Percentiles rank a stretch among this genome's conserved stretches.
Conservation (phyloP, 2,888 invertebrate genomes). For the Agrochola macilenta region DNA sequence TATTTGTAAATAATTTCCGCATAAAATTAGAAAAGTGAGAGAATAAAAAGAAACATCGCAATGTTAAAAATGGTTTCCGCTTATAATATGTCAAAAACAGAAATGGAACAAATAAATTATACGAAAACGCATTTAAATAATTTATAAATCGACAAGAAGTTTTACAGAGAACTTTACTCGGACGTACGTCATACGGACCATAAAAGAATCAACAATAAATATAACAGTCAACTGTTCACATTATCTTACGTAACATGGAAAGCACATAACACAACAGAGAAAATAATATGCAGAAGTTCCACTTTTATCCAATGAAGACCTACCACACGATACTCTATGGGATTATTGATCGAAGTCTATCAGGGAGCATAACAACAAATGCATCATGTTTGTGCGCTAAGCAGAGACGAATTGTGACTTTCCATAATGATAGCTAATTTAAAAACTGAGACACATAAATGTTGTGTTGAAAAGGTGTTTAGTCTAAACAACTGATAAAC, state of each 20-base stretch:
- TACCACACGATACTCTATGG: not conserved
- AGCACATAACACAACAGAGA: not conserved
- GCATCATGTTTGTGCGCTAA: not conserved
- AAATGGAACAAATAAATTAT: slow-evolving; percentile 5
- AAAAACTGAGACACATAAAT: too few species aligned
- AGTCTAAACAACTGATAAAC: too few species aligned
- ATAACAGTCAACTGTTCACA: slow-evolving; percentile 29
- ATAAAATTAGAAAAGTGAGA: not conserved
- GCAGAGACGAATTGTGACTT: too few species aligned
- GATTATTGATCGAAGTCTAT: too few species aligned
- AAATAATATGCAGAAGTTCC: slow-evolving; percentile 19
- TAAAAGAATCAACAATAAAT: slow-evolving; percentile 19
- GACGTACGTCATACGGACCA: slow-evolving; percentile 16
- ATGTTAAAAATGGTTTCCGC: slow-evolving; percentile 20
- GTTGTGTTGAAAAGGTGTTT: too few species aligned
- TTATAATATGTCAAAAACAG: not conserved
- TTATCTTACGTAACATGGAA: slow-evolving; percentile 15
- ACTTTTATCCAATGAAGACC: not conserved
- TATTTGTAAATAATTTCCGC: not conserved
- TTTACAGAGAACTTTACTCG: not conserved
- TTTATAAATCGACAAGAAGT: not conserved
- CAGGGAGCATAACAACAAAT: not conserved
- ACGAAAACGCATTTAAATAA: not conserved
- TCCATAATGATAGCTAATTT: not conserved
- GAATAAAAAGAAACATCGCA: not conserved